phyloP scores from a whole-genome alignment of 2,888 invertebrate genomes.

The Cancer borealis region DNA sequence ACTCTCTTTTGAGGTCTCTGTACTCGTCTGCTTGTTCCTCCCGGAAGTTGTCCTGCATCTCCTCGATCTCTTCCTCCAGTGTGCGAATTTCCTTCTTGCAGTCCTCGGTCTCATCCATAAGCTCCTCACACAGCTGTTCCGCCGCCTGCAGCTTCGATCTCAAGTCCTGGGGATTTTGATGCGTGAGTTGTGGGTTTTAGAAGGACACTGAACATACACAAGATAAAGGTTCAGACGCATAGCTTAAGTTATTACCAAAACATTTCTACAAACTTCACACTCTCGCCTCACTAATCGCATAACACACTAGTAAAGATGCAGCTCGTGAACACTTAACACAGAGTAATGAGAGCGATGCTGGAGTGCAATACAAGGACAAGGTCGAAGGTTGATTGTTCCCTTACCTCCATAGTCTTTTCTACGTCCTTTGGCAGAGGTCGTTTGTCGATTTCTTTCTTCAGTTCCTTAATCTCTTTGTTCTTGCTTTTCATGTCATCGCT shows the following conservation, averaged over 20 bases:
- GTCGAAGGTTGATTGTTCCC: background rate
- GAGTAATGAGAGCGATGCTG: background rate
- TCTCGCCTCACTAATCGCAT: background rate
- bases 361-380: background rate
- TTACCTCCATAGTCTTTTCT: slow-evolving; percentile 76
- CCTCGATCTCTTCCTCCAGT: slow-evolving; percentile 98
- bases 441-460: slow-evolving; percentile 77
- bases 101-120: slow-evolving; percentile 97
- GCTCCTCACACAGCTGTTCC: slow-evolving; percentile 93
- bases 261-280: background rate
- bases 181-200: slow-evolving; percentile 78
- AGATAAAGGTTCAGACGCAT: background rate
- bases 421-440: slow-evolving; percentile 75
- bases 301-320: background rate
- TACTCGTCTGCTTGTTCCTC: slow-evolving; percentile 99
- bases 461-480: slow-evolving; percentile 76
- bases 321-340: background rate
- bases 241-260: background rate
- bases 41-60: slow-evolving; percentile 97
- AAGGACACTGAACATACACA: background rate
- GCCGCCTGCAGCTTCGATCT: slow-evolving; percentile 92
- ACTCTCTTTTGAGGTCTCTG: slow-evolving; percentile 93
- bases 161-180: slow-evolving; percentile 82
- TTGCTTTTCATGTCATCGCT: slow-evolving; percentile 75
- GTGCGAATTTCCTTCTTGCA: slow-evolving; percentile 95